Conservation (phyloP, 2,113 vertebrate genomes). For the Budorcas taxicolor region DNA sequence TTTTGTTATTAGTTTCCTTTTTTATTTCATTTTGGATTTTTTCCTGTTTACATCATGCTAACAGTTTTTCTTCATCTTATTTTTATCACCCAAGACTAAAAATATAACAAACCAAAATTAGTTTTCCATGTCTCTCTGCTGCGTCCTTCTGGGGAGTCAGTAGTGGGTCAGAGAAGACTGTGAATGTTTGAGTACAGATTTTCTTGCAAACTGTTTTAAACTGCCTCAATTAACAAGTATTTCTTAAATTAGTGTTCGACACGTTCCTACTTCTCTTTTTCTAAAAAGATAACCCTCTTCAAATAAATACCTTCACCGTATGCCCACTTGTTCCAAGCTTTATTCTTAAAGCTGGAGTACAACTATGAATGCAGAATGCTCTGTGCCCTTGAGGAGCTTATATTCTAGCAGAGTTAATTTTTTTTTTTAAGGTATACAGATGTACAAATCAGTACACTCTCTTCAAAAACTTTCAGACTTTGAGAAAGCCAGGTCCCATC, state of each 20-base stretch:
- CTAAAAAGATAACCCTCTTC: neutral
- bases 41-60: neutral
- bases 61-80: constrained; percentile 28
- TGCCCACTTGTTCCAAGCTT: neutral
- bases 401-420: neutral
- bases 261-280: neutral
- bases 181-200: neutral
- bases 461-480: neutral
- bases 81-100: neutral
- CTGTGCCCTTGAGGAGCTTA: neutral
- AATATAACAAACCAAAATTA: neutral
- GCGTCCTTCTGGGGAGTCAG: neutral
- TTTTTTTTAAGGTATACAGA: neutral
- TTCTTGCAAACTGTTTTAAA: neutral
- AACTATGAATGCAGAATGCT: neutral
- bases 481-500: neutral
- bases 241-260: neutral
- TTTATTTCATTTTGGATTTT: neutral
- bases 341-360: neutral
- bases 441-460: neutral
- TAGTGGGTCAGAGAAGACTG: neutral
- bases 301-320: neutral
- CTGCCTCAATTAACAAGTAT: neutral
- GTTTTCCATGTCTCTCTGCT: neutral
- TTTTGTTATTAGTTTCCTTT: neutral